Percentiles rank a stretch among this genome's conserved stretches.
phyloP scores from a whole-genome alignment of 1,140 invertebrate species.

The Rhagoletis zephyria region DNA sequence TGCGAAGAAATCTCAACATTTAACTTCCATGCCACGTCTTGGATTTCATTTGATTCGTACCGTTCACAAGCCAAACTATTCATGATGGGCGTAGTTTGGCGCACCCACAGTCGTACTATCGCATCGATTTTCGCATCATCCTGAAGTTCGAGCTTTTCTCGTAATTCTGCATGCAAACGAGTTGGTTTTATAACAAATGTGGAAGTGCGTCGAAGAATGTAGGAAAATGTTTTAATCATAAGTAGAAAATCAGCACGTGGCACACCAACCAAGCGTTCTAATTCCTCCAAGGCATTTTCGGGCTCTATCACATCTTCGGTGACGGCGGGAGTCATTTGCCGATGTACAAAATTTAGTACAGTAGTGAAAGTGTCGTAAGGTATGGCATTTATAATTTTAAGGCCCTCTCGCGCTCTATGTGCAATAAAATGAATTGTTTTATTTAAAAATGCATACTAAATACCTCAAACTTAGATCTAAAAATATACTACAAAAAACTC shows the following conservation, averaged over 20 bases:
- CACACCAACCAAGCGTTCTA: constrained; percentile 70
- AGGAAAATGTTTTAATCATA: constrained; percentile 72
- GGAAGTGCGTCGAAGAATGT: constrained; percentile 70
- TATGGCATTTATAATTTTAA: constrained; percentile 72
- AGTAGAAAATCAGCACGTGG: constrained; percentile 68
- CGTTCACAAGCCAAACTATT: constrained; percentile 69
- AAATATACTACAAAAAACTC: no score
- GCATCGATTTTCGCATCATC: constrained; percentile 73
- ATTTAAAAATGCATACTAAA: neutral
- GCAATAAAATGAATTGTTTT: neutral
- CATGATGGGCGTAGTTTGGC: constrained; percentile 69
- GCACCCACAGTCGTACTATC: constrained; percentile 69
- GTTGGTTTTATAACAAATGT: constrained; percentile 72
- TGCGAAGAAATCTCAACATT: constrained; percentile 72
- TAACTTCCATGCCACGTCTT: constrained; percentile 71
- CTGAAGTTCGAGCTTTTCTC: constrained; percentile 69
- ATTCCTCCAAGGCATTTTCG: constrained; percentile 67
- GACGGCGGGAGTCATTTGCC: constrained; percentile 67
- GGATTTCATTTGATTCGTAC: constrained; percentile 70
- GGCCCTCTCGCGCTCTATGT: constrained; percentile 69
- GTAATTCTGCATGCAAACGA: constrained; percentile 66
- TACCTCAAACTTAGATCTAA: neutral
- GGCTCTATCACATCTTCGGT: constrained; percentile 14
- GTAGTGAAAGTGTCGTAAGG: constrained; percentile 71
- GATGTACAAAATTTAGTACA: constrained; percentile 70